Conservation (phyloP, 2,797 vertebrate genomes). For the Leuciscus waleckii region DNA sequence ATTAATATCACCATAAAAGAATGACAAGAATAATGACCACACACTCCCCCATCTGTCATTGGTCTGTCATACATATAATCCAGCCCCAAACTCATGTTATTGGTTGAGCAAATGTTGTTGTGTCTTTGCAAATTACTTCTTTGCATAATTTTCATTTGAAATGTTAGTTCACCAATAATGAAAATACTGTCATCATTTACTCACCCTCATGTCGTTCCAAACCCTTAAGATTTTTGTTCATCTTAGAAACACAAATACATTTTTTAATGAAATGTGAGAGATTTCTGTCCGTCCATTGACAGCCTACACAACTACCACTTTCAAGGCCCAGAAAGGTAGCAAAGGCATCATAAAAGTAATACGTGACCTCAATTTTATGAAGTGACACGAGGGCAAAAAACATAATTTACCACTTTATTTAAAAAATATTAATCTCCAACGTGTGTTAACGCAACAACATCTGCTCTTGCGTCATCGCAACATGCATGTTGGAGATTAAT, state of each 20-base stretch:
- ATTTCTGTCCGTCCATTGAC: background rate
- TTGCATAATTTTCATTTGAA: background rate
- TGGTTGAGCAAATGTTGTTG: background rate
- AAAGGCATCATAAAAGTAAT: too few relatives aligned
- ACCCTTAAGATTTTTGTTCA: background rate
- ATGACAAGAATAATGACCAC: background rate
- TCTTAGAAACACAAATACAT: background rate
- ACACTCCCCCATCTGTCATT: background rate
- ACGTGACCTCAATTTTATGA: background rate
- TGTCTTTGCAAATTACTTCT: background rate
- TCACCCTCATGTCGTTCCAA: background rate
- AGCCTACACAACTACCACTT: background rate
- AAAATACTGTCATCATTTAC: background rate
- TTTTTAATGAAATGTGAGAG: too few relatives aligned
- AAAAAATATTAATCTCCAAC: background rate
- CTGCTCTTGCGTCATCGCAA: background rate
- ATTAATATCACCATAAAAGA: background rate
- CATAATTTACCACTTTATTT: too few relatives aligned
- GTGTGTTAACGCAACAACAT: rapidly evolving
- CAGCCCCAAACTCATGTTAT: background rate
- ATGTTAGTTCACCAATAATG: too few relatives aligned
- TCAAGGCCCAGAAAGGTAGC: too few relatives aligned
- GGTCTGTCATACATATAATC: background rate
- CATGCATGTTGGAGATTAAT: background rate
- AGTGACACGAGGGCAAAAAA: too few relatives aligned